A percentile compares a stretch with the other conserved stretches of the same genome.
These are phyloP conservation scores for Archaeoteleia sp. DNA, from an alignment of 2,888 invertebrate species.

Conservation along the genomic window DNA sequence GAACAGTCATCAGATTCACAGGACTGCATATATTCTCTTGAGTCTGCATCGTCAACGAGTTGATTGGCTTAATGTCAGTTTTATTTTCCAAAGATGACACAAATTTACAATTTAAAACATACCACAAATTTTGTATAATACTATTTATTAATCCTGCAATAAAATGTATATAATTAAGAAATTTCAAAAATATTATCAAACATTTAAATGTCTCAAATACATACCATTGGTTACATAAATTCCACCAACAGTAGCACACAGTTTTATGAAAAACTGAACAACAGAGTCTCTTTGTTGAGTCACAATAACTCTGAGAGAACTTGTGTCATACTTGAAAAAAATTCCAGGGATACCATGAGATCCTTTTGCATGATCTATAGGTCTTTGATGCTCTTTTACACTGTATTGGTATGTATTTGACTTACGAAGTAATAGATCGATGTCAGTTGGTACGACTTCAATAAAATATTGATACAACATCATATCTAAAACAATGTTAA, in stretches of 20 bases:
- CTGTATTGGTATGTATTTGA: constrained; percentile 94
- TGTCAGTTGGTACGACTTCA: constrained; percentile 96
- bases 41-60: too few relatives aligned
- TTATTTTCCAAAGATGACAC: too few relatives aligned
- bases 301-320: constrained; percentile 90
- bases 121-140: constrained; percentile 2
- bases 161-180: neutral
- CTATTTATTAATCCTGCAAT: constrained; percentile 11
- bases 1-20: too few relatives aligned
- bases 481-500: constrained; percentile 77
- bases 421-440: constrained; percentile 85
- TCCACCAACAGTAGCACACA: constrained; percentile 95
- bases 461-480: constrained; percentile 95
- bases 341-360: constrained; percentile 96
- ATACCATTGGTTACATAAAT: constrained; percentile 90
- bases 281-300: constrained; percentile 86
- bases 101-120: neutral
- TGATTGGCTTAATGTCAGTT: too few relatives aligned
- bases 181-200: constrained; percentile 2
- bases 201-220: too few relatives aligned
- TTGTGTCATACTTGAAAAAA: constrained; percentile 96
- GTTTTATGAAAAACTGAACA: constrained; percentile 87
- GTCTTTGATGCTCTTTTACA: constrained; percentile 90
- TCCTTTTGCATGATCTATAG: constrained; percentile 83
- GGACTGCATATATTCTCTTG: too few relatives aligned